Conservation (phyloP, 2,113 vertebrate genomes). For the Mesembrinibis cayennensis region DNA sequence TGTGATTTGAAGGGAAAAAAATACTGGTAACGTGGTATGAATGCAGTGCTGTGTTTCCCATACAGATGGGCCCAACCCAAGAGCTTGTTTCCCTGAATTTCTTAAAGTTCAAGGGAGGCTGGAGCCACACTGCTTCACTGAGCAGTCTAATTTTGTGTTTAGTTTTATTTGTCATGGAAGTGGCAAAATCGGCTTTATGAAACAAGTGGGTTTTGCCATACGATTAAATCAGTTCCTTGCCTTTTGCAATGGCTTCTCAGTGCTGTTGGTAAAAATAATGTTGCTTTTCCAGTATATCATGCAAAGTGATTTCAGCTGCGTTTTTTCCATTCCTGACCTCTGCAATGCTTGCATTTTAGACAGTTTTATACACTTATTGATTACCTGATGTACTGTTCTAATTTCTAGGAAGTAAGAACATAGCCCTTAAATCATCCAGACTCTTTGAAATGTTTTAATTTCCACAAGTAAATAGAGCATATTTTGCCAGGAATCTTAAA, state of each 20-base stretch:
- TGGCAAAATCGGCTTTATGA: neutral
- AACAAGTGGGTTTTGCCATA: neutral
- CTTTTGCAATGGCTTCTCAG: constrained; percentile 7
- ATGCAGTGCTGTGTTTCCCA: neutral
- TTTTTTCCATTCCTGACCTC: constrained; percentile 42
- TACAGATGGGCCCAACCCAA: neutral
- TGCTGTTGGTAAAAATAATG: constrained; percentile 52
- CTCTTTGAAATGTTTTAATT: constrained; percentile 55
- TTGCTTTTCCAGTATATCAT: constrained; percentile 44
- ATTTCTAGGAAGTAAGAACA: constrained; percentile 56
- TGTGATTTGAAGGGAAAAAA: neutral
- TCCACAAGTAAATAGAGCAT: constrained; percentile 47
- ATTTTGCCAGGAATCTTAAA: constrained; percentile 51
- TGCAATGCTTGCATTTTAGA: constrained; percentile 25
- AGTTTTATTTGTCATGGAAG: neutral
- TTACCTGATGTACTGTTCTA: constrained; percentile 44
- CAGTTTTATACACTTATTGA: constrained; percentile 59
- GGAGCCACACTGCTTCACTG: neutral
- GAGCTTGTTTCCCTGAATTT: neutral
- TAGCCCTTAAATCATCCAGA: constrained; percentile 37
- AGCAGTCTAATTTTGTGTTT: neutral
- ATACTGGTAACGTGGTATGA: neutral
- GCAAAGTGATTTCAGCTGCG: constrained; percentile 46
- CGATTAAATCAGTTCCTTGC: constrained; percentile 35
- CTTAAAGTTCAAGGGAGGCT: neutral